These are phyloP conservation scores for Urechis unicinctus DNA, from an alignment of 2,888 invertebrate species.

Conservation along the genomic window DNA sequence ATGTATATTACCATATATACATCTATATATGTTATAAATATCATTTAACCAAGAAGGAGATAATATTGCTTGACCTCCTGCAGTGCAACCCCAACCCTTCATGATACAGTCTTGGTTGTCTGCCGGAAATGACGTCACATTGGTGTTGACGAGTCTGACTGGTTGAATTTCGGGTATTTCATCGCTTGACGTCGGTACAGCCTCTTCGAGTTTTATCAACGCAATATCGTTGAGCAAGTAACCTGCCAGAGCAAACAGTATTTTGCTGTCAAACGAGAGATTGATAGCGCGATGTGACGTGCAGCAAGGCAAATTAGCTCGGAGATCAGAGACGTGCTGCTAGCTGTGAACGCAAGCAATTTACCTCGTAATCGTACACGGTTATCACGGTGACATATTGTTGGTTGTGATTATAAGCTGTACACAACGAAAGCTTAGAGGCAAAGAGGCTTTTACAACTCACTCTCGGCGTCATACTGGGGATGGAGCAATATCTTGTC, in stretches of 20 bases:
- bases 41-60: no score
- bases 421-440: no score
- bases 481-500: constrained; percentile 33
- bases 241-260: constrained; percentile 1
- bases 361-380: neutral
- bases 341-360: neutral
- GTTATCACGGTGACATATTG: neutral
- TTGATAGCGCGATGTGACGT: no score
- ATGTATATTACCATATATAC: no score
- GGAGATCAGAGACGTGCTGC: no score
- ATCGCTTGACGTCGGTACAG: constrained; percentile 26
- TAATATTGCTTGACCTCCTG: constrained; percentile 2
- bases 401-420: neutral
- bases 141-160: constrained; percentile 24
- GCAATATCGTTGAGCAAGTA: constrained; percentile 77
- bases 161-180: constrained; percentile 24
- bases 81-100: constrained; percentile 43
- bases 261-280: no score
- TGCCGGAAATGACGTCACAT: constrained; percentile 27
- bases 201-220: constrained; percentile 60
- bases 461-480: constrained; percentile 19
- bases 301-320: no score
- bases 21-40: no score
- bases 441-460: no score
- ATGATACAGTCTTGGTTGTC: constrained; percentile 28